phyloP scores from a whole-genome alignment of 1,140 invertebrate species.

The Cecropterus lyciades region DNA sequence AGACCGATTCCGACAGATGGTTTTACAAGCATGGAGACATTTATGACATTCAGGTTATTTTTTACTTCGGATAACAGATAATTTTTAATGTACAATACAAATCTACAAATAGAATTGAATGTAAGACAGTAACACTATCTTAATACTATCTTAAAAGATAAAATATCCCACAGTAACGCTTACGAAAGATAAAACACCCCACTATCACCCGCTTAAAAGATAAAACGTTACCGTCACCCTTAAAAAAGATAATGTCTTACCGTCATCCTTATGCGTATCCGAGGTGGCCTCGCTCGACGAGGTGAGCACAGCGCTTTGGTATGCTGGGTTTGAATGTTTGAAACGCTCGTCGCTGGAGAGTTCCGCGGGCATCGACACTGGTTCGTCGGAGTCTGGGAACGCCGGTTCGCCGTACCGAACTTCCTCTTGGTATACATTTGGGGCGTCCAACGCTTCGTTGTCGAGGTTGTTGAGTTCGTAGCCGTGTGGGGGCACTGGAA shows the following conservation, averaged over 20 bases:
- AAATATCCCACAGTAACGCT: too few species aligned
- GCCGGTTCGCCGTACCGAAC: slow-evolving; percentile 59
- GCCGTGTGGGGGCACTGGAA: slow-evolving; percentile 84
- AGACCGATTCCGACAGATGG: too few species aligned
- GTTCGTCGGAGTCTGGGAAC: slow-evolving; percentile 76
- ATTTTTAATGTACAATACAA: too few species aligned
- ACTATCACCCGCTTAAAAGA: too few species aligned
- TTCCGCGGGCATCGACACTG: slow-evolving; percentile 80
- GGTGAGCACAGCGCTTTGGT: slow-evolving; percentile 88
- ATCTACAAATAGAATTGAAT: too few species aligned
- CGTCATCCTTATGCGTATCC: slow-evolving; percentile 75
- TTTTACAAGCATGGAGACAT: too few species aligned
- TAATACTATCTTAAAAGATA: too few species aligned
- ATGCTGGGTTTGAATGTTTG: slow-evolving; percentile 89
- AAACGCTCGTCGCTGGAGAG: slow-evolving; percentile 84
- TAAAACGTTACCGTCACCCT: too few species aligned
- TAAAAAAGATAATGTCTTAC: slow-evolving; percentile 43
- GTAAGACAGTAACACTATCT: too few species aligned
- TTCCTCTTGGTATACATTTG: slow-evolving; percentile 83
- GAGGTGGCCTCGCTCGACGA: slow-evolving; percentile 65
- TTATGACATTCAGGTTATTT: too few species aligned
- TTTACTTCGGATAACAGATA: too few species aligned
- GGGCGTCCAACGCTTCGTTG: slow-evolving; percentile 85
- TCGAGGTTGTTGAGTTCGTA: slow-evolving; percentile 87
- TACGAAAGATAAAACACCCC: too few species aligned